Evolutionary conservation across 2,797 vertebrate genomes (phyloP).

Genomic region (Poecilia wingei): DNA sequence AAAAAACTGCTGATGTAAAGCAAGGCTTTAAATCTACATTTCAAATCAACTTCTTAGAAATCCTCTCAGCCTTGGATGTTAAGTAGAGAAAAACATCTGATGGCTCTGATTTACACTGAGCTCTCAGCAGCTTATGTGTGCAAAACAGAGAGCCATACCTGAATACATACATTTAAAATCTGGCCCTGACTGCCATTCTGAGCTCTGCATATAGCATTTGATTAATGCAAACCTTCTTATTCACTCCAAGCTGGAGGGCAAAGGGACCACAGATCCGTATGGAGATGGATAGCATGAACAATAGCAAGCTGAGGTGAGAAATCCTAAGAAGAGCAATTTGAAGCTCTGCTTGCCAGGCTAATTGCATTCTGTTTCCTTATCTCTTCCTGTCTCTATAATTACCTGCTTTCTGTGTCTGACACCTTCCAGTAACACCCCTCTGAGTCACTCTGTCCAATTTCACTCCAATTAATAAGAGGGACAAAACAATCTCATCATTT

Average conservation of each 20-base stretch:
- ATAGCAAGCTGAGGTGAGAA: slow-evolving; percentile 75
- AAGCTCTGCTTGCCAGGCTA: slow-evolving; percentile 79
- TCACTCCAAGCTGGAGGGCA: slow-evolving; percentile 46
- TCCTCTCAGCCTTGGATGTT: slow-evolving; percentile 13
- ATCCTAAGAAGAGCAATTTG: slow-evolving; percentile 76
- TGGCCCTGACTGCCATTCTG: slow-evolving; percentile 7
- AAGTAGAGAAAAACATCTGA: slow-evolving; percentile 23
- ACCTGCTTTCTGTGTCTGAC: slow-evolving; percentile 81
- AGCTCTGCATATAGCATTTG: slow-evolving; percentile 51
- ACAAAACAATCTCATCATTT: slow-evolving; percentile 70
- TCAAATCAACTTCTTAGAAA: slow-evolving; percentile 34
- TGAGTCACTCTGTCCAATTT: slow-evolving; percentile 76
- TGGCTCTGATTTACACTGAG: slow-evolving; percentile 32
- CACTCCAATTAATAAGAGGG: slow-evolving; percentile 78
- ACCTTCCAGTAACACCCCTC: slow-evolving; percentile 76
- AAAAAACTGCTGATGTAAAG: slow-evolving; percentile 1
- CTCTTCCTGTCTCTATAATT: slow-evolving; percentile 81
- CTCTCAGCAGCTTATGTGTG: slow-evolving; percentile 35
- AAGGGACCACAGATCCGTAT: slow-evolving; percentile 65
- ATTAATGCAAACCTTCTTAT: slow-evolving; percentile 63
- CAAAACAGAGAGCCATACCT: slow-evolving; percentile 34
- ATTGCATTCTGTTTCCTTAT: slow-evolving; percentile 82
- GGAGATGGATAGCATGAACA: slow-evolving; percentile 77
- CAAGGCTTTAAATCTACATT: slow-evolving; percentile 27
- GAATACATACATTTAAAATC: slow-evolving; percentile 50